phyloP scores from a whole-genome alignment of 2,113 vertebrate genomes.

The Castor canadensis region DNA sequence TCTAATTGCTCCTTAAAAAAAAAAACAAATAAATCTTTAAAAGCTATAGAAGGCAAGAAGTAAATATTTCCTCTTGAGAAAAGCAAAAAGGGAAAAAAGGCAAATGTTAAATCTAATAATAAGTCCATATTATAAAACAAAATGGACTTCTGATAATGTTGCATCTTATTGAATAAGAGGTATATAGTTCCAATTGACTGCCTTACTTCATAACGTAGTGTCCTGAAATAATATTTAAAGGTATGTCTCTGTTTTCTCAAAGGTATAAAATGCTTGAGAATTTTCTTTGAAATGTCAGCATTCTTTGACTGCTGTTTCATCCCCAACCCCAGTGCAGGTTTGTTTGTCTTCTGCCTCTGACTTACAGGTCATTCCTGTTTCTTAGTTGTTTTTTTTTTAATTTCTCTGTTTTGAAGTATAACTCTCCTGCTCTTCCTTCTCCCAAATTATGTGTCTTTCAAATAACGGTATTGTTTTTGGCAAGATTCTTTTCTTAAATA shows the following conservation, averaged over 20 bases:
- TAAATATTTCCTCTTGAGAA: background rate
- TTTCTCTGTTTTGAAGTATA: background rate
- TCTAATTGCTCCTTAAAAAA: background rate
- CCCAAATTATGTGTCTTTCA: background rate
- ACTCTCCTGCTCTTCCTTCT: background rate
- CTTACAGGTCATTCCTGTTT: background rate
- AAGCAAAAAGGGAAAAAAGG: background rate
- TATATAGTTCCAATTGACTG: background rate
- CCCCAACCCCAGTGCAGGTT: background rate
- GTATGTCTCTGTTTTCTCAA: background rate
- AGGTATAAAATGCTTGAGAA: background rate
- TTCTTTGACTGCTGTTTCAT: background rate
- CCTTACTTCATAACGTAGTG: background rate
- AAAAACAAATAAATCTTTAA: background rate
- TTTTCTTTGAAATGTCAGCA: background rate
- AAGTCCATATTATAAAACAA: background rate
- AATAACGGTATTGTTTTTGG: background rate
- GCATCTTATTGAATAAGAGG: background rate
- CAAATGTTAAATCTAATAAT: background rate
- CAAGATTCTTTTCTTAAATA: background rate
- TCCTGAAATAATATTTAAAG: slow-evolving; percentile 15
- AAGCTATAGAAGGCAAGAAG: background rate
- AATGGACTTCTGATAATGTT: background rate
- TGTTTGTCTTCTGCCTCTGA: background rate
- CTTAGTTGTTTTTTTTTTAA: background rate